phyloP scores from a whole-genome alignment of 2,113 vertebrate species.

The Seriola aureovittata region DNA sequence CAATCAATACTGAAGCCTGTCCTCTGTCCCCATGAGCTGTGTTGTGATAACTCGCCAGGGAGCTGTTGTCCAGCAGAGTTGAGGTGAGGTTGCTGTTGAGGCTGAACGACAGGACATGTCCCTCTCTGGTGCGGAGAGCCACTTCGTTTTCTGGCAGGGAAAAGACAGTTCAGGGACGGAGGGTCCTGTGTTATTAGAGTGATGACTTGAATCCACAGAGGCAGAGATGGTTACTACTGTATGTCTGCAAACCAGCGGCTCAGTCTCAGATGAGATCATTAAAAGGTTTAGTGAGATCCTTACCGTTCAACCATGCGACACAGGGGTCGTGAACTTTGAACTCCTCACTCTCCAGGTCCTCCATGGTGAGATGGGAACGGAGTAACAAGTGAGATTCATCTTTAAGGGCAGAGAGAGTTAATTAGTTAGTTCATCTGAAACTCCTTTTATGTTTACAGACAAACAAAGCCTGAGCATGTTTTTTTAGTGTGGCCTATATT shows the following conservation, averaged over 20 bases:
- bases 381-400: conserved; percentile 82
- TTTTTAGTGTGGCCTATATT: conserved; percentile 14
- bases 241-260: not conserved
- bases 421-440: not conserved
- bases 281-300: conserved; percentile 29
- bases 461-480: not conserved
- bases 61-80: conserved; percentile 85
- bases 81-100: conserved; percentile 80
- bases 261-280: not conserved
- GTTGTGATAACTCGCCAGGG: conserved; percentile 82
- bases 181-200: conserved; percentile 14
- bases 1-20: conserved; percentile 49
- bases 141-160: conserved; percentile 82
- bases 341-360: conserved; percentile 82
- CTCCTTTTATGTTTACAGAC: not conserved
- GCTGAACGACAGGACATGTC: conserved; percentile 81
- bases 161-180: conserved; percentile 19
- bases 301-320: conserved; percentile 84
- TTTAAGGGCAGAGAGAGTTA: conserved; percentile 53
- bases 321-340: conserved; percentile 82
- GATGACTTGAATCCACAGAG: conserved; percentile 5
- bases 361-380: conserved; percentile 82
- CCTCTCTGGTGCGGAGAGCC: conserved; percentile 81
- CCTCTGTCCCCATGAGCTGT: conserved; percentile 12
- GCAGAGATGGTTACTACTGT: not conserved